These are phyloP conservation scores for Nannospalax galili DNA, from an alignment of 2,113 vertebrate genomes.

Conservation along the genomic window DNA sequence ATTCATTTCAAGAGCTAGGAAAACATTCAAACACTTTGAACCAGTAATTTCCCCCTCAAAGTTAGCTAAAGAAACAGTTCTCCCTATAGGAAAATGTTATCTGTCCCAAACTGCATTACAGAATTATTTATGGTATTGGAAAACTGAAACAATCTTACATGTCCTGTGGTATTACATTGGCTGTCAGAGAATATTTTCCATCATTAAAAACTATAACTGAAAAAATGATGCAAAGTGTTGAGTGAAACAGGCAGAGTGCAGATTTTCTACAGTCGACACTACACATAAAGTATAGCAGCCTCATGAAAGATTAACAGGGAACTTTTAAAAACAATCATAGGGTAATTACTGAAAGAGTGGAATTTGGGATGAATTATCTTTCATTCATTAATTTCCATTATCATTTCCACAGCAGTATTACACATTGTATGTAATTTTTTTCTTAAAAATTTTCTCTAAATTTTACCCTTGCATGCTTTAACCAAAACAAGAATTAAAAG, in stretches of 20 bases:
- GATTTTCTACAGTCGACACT: slow-evolving; percentile 32
- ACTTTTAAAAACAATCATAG: not conserved
- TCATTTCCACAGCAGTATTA: not conserved
- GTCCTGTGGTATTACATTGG: not conserved
- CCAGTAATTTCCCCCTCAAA: not conserved
- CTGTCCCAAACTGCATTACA: not conserved
- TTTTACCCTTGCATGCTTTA: not conserved
- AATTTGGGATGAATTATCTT: not conserved
- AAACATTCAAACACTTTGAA: not conserved
- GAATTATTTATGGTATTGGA: not conserved
- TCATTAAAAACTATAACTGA: not conserved
- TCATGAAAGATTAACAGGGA: not conserved
- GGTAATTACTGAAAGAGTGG: not conserved
- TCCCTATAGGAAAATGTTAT: not conserved
- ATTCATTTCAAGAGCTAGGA: slow-evolving; percentile 34
- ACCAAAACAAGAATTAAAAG: not conserved
- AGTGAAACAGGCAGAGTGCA: not conserved
- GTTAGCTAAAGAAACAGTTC: not conserved
- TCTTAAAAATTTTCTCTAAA: not conserved
- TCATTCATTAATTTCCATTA: not conserved
- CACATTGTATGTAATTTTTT: not conserved
- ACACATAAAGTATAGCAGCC: not conserved
- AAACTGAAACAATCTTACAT: not conserved
- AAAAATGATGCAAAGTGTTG: not conserved
- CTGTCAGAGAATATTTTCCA: not conserved